Evolutionary conservation across 2,797 vertebrate species (phyloP).

Genomic region (Hafferia zeledoni): DNA sequence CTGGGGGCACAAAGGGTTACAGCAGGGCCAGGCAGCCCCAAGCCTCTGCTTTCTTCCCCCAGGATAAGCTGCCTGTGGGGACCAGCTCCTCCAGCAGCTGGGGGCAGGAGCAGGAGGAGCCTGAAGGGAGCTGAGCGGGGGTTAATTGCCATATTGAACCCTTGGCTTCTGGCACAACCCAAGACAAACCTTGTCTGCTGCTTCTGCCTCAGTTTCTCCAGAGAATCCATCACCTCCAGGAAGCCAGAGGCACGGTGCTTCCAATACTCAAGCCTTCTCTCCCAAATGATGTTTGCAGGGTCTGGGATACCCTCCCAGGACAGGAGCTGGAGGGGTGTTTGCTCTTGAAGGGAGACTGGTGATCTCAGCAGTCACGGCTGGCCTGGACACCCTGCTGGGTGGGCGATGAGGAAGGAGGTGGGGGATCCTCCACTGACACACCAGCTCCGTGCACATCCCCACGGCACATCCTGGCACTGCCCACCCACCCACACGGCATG

Average conservation of each 20-base stretch:
- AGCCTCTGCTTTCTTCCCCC: not conserved
- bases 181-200: not conserved
- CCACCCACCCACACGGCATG: accelerated
- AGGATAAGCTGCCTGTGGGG: not conserved
- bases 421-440: accelerated
- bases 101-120: not conserved
- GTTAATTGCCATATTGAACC: not conserved
- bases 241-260: accelerated
- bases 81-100: not conserved
- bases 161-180: not conserved
- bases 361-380: accelerated
- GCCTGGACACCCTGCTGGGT: not conserved
- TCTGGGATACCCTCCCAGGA: not conserved
- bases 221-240: not conserved
- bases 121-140: not conserved
- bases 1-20: accelerated
- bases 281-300: accelerated
- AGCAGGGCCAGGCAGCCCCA: not conserved
- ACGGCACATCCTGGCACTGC: accelerated
- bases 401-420: not conserved
- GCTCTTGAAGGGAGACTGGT: not conserved
- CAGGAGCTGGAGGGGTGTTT: not conserved
- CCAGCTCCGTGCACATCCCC: accelerated
- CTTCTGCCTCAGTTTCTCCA: not conserved
- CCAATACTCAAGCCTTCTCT: not conserved